Percentiles rank a stretch among this genome's conserved stretches.
Evolutionary conservation across 2,113 vertebrate species (phyloP).

Genomic region (Notothenia rossii): DNA sequence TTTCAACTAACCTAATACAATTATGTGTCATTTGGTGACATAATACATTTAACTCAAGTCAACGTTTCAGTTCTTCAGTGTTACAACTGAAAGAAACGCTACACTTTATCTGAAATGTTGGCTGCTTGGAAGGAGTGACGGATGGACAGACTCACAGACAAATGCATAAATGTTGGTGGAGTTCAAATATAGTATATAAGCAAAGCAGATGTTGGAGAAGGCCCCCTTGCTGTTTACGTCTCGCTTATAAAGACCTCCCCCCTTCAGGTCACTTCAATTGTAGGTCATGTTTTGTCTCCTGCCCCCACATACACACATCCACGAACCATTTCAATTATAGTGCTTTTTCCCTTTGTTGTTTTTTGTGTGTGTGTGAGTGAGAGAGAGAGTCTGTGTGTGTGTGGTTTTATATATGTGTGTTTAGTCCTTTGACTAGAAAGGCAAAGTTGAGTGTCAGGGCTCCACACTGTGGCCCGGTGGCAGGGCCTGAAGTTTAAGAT

Average conservation of each 20-base stretch:
- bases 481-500: neutral
- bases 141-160: neutral
- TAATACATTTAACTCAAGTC: too few species aligned
- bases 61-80: too few species aligned
- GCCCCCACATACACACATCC: neutral
- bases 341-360: neutral
- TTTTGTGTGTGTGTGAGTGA: neutral
- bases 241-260: constrained; percentile 67
- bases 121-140: neutral
- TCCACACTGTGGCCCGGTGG: neutral
- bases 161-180: constrained; percentile 13
- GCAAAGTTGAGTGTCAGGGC: neutral
- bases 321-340: neutral
- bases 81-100: constrained; percentile 3
- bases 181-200: constrained; percentile 44
- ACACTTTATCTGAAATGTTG: constrained; percentile 2
- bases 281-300: constrained; percentile 33
- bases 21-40: too few species aligned
- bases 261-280: constrained; percentile 67
- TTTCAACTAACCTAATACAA: too few species aligned
- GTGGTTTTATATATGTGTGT: neutral
- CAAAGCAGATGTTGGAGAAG: constrained; percentile 38
- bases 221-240: constrained; percentile 24
- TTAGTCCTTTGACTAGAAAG: neutral
- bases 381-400: neutral